phyloP scores from a whole-genome alignment of 2,113 vertebrate genomes.

The Bos javanicus region DNA sequence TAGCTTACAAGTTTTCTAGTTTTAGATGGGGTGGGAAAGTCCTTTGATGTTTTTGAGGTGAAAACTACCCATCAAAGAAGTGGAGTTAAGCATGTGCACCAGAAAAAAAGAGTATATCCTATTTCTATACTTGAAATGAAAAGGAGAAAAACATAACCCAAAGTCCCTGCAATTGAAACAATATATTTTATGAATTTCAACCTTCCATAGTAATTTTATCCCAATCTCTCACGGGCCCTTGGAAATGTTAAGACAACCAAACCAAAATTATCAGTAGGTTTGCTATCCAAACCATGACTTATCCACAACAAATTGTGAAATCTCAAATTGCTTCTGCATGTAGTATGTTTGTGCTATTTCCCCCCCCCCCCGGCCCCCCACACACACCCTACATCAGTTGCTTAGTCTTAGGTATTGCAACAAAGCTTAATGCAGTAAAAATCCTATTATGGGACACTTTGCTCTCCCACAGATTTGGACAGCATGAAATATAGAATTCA shows the following conservation, averaged over 20 bases:
- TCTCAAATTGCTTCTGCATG: not conserved
- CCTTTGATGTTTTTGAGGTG: conserved; percentile 20
- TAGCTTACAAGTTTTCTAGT: conserved; percentile 3
- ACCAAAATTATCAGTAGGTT: conserved; percentile 11
- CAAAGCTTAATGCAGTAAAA: conserved; percentile 20
- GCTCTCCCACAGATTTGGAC: not conserved
- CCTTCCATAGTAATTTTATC: conserved; percentile 32
- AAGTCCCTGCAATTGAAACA: not conserved
- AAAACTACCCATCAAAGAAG: conserved; percentile 46
- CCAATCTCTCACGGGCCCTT: not conserved
- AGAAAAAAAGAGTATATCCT: not conserved
- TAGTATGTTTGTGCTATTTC: not conserved
- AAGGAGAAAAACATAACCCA: conserved; percentile 1
- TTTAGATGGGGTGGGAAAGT: not conserved
- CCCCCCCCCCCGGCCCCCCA: too few relatives aligned
- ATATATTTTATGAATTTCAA: not conserved
- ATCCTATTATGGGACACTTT: not conserved
- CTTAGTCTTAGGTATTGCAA: not conserved
- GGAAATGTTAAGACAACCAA: conserved; percentile 1
- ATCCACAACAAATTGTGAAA: not conserved
- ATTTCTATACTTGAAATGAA: not conserved
- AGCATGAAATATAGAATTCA: not conserved
- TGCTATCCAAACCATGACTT: not conserved
- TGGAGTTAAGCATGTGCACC: not conserved
- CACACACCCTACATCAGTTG: not conserved